phyloP scores from a whole-genome alignment of 2,888 invertebrate species.

The Lasioglossum morio region DNA sequence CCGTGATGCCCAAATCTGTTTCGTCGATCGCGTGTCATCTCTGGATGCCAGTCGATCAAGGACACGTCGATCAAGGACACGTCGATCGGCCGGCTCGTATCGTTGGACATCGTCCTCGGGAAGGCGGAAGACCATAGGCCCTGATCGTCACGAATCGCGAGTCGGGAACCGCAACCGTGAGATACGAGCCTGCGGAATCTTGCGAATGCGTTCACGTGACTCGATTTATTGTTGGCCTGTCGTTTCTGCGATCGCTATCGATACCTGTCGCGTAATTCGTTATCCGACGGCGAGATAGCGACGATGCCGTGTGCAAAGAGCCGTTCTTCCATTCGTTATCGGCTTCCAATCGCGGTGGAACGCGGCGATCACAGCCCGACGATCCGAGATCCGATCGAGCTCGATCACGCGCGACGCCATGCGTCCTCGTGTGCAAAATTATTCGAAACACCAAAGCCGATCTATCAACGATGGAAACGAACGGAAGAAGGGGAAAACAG shows the following conservation, averaged over 20 bases:
- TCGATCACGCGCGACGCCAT: neutral
- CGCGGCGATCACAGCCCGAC: neutral
- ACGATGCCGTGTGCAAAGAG: conserved; percentile 62
- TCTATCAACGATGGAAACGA: neutral
- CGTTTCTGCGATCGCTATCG: conserved; percentile 34
- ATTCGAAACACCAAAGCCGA: neutral
- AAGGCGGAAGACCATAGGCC: neutral
- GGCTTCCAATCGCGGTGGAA: neutral
- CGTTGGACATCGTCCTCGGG: neutral
- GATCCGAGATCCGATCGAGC: neutral
- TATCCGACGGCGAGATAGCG: conserved; percentile 51
- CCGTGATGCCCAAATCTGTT: neutral
- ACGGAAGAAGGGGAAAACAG: neutral
- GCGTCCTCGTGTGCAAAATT: neutral
- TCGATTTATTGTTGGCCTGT: neutral
- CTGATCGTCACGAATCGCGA: neutral
- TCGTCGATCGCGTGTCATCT: neutral
- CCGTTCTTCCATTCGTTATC: conserved; percentile 22
- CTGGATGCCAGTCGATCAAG: neutral
- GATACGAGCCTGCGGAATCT: neutral
- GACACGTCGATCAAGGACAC: neutral
- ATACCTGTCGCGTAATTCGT: neutral
- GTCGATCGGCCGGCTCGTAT: neutral
- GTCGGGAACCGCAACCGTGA: neutral
- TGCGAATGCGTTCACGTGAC: neutral